These are phyloP conservation scores for Tetrax tetrax DNA, from an alignment of 2,113 vertebrate genomes.

Conservation along the genomic window DNA sequence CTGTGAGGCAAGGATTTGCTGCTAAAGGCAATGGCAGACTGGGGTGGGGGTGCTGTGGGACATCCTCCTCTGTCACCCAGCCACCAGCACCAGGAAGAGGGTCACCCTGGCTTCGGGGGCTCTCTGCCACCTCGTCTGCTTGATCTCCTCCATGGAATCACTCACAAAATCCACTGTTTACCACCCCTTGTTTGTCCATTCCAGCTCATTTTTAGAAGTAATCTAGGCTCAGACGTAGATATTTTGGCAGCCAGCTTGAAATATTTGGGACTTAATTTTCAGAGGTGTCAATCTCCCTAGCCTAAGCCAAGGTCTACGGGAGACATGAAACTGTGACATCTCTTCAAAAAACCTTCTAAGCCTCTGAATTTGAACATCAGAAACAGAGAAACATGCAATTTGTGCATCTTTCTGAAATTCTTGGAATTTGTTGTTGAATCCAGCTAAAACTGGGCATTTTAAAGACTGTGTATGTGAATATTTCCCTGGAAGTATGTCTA, in stretches of 20 bases:
- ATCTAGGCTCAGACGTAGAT: not conserved
- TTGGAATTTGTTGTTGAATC: not conserved
- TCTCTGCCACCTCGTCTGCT: not conserved
- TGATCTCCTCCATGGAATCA: not conserved
- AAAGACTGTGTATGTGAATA: not conserved
- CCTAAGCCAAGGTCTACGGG: not conserved
- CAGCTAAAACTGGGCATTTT: not conserved
- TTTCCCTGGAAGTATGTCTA: conserved; percentile 12
- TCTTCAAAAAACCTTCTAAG: not conserved
- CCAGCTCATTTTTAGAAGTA: not conserved
- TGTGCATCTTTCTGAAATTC: not conserved
- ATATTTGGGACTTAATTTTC: conserved; percentile 10
- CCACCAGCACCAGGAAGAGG: not conserved
- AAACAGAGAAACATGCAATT: not conserved
- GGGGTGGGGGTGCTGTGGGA: not conserved
- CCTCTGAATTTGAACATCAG: not conserved
- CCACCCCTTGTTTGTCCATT: not conserved
- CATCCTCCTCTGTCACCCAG: fast-evolving
- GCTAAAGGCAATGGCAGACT: not conserved
- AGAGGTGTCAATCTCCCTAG: not conserved
- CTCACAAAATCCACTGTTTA: not conserved
- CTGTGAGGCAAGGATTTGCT: not conserved
- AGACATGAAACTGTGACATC: not conserved
- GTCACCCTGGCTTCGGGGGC: fast-evolving
- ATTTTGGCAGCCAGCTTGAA: not conserved